Evolutionary conservation across 2,888 invertebrate genomes (phyloP).

Genomic region (Ichneumon xanthorius): DNA sequence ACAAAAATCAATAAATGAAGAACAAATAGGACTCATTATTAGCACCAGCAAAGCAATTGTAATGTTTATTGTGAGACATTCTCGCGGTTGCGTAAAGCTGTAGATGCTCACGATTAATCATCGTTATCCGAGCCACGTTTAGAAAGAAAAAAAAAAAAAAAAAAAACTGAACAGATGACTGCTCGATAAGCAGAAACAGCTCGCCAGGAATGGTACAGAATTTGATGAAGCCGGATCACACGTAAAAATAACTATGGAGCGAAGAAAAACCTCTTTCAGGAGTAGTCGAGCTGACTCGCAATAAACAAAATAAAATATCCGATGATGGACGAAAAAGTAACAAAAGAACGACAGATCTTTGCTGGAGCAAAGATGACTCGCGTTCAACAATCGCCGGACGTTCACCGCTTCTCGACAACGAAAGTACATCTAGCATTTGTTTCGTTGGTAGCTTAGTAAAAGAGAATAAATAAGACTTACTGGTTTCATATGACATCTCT

Average conservation of each 20-base stretch:
- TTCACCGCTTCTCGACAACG: slow-evolving; percentile 47
- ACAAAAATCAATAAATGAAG: slow-evolving; percentile 31
- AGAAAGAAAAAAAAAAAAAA: not conserved
- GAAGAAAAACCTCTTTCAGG: not conserved
- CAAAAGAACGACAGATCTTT: not conserved
- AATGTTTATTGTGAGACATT: not conserved
- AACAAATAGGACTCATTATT: slow-evolving; percentile 6
- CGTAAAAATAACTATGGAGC: not conserved
- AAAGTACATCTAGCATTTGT: slow-evolving; percentile 23
- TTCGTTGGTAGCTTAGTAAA: not conserved
- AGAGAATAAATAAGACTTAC: slow-evolving; percentile 73
- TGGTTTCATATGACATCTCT: slow-evolving; percentile 82
- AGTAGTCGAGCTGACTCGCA: not conserved
- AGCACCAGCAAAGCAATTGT: not conserved
- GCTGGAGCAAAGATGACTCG: slow-evolving; percentile 19
- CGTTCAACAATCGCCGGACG: slow-evolving; percentile 60
- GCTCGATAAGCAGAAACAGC: not conserved
- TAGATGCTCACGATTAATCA: not conserved
- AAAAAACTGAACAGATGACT: not conserved
- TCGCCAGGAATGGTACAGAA: not conserved
- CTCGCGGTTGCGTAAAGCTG: not conserved
- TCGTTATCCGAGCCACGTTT: not conserved
- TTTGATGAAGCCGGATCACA: not conserved
- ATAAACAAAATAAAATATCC: slow-evolving; percentile 1
- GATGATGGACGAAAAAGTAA: not conserved